Evolutionary conservation across 1,140 invertebrate genomes (phyloP).

Genomic region (Trigoniulus corallinus): DNA sequence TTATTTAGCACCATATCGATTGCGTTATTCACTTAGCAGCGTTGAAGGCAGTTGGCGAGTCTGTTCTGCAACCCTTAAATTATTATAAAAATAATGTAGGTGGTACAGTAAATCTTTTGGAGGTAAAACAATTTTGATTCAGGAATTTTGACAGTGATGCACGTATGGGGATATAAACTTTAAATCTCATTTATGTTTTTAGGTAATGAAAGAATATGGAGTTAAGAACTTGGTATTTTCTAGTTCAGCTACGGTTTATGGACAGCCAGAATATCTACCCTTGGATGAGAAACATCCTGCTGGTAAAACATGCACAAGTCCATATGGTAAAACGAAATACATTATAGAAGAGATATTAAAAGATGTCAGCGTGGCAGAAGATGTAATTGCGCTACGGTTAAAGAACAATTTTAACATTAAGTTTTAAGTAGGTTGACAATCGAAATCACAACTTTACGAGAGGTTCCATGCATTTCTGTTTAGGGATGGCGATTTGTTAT

Average conservation of each 20-base stretch:
- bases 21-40: constrained; percentile 97
- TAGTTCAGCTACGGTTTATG: constrained; percentile 91
- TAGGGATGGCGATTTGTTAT: constrained; percentile 41
- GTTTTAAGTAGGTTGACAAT: too few species aligned
- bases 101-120: constrained; percentile 74
- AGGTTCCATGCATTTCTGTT: too few species aligned
- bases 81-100: constrained; percentile 85
- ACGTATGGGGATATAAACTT: not conserved
- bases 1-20: constrained; percentile 71
- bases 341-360: constrained; percentile 95
- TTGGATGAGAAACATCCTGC: constrained; percentile 70
- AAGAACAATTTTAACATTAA: too few species aligned
- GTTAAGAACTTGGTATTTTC: constrained; percentile 77
- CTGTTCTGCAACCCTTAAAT: constrained; percentile 66
- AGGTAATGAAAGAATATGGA: constrained; percentile 59
- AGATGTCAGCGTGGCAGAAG: constrained; percentile 63
- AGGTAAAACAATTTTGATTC: constrained; percentile 52
- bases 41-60: constrained; percentile 94
- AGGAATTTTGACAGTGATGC: constrained; percentile 13
- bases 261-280: constrained; percentile 63
- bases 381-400: constrained; percentile 28
- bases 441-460: too few species aligned
- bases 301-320: constrained; percentile 68
- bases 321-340: constrained; percentile 94
- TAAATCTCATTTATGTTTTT: too few species aligned